A percentile compares a stretch with the other conserved stretches of the same genome.
These are phyloP conservation scores for Perdita meconis DNA, from an alignment of 2,888 invertebrate species.

Conservation along the genomic window DNA sequence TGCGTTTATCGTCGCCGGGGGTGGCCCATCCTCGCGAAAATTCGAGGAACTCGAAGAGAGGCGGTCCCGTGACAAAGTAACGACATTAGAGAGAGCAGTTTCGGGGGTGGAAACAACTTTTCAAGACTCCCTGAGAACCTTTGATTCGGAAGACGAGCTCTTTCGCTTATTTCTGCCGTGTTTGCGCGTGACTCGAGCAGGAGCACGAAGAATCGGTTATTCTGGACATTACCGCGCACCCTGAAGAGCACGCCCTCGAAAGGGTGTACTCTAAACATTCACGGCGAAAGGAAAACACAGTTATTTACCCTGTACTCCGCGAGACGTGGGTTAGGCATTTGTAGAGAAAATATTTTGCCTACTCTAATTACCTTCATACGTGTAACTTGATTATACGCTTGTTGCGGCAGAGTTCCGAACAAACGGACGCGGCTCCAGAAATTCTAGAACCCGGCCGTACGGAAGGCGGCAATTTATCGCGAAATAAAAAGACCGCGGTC, in stretches of 20 bases:
- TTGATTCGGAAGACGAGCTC: background rate
- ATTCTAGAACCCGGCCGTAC: too few species aligned
- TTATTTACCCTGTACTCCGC: background rate
- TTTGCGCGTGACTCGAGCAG: background rate
- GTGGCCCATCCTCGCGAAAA: constrained; percentile 5
- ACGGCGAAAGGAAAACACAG: background rate
- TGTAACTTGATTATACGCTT: background rate
- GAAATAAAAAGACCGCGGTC: constrained; percentile 1
- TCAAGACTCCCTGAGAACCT: background rate
- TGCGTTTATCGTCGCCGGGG: constrained; percentile 34
- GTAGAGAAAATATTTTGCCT: background rate
- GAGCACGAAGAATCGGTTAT: background rate
- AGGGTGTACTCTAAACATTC: background rate
- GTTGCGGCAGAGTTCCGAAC: too few species aligned
- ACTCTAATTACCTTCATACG: background rate
- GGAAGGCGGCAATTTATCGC: too few species aligned
- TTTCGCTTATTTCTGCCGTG: background rate
- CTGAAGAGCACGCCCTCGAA: background rate
- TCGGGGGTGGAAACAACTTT: constrained; percentile 11
- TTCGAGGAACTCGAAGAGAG: constrained; percentile 49
- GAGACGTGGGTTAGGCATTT: background rate
- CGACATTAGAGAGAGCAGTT: constrained; percentile 34
- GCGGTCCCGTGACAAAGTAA: constrained; percentile 34
- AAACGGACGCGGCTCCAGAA: too few species aligned
- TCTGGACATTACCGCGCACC: background rate